phyloP scores from a whole-genome alignment of 1,140 invertebrate genomes.

The Chlorops oryzae region DNA sequence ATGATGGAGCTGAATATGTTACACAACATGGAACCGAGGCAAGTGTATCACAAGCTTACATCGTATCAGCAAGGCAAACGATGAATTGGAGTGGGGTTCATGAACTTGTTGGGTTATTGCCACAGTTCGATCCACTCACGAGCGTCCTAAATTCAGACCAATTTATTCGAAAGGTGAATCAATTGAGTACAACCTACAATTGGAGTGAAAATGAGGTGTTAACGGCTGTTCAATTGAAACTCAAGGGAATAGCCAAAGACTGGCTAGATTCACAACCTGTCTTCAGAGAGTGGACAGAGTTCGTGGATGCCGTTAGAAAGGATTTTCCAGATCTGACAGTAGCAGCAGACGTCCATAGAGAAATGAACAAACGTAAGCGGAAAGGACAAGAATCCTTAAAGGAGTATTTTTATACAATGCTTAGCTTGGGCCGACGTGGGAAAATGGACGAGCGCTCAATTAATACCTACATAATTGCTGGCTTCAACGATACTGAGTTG shows the following conservation, averaged over 20 bases:
- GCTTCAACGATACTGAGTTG: neutral
- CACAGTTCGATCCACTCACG: conserved; percentile 2
- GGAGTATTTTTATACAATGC: conserved; percentile 5
- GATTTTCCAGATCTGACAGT: neutral
- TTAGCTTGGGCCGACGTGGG: neutral
- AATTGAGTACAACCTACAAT: neutral
- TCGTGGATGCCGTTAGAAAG: neutral
- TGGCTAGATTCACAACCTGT: conserved; percentile 4
- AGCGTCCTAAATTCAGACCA: neutral
- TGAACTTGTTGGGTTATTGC: no score
- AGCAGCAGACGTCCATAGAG: neutral
- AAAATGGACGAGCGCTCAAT: conserved; percentile 3
- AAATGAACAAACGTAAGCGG: neutral
- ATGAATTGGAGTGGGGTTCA: no score
- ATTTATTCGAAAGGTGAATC: conserved; percentile 3
- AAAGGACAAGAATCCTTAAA: neutral
- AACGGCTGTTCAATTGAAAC: neutral
- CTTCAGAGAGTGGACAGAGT: conserved; percentile 3
- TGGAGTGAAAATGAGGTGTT: neutral
- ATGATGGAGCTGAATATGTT: no score
- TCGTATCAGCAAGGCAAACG: no score
- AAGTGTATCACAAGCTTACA: no score
- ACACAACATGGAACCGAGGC: no score
- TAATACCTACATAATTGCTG: neutral
- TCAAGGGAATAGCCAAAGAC: neutral